A percentile compares a stretch with the other conserved stretches of the same genome.
Conservation (phyloP, 30 jellyfish, hydroid and myxozoan genomes). For the Mastigias papua region DNA sequence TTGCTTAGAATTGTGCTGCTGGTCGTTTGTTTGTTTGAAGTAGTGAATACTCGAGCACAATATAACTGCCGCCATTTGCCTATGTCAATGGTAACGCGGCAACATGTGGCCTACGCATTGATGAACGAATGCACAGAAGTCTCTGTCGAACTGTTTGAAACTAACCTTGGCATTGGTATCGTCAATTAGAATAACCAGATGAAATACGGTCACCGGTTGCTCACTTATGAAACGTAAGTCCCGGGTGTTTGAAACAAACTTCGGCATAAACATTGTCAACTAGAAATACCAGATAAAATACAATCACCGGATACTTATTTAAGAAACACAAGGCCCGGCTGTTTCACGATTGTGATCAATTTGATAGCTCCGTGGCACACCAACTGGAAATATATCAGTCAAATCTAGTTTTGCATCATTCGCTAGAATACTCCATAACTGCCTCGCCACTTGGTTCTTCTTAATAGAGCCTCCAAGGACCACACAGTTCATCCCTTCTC, state of each 20-base stretch:
- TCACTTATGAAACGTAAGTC: too few species aligned
- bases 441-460: slow-evolving; percentile 81
- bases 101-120: slow-evolving; percentile 17
- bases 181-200: too few species aligned
- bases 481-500: slow-evolving; percentile 85
- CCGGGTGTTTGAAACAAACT: neutral
- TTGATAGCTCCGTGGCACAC: slow-evolving; percentile 75
- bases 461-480: slow-evolving; percentile 87
- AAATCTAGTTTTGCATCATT: slow-evolving; percentile 79
- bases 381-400: slow-evolving; percentile 83
- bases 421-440: slow-evolving; percentile 79
- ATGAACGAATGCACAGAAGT: slow-evolving; percentile 31
- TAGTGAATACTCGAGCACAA: too few species aligned
- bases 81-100: neutral
- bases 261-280: slow-evolving; percentile 1
- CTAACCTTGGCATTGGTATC: too few species aligned
- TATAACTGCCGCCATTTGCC: slow-evolving; percentile 5
- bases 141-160: too few species aligned
- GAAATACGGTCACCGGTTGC: too few species aligned
- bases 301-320: slow-evolving; percentile 10
- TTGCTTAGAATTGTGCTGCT: too few species aligned
- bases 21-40: too few species aligned
- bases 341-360: slow-evolving; percentile 86
- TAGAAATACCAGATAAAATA: neutral
- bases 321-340: slow-evolving; percentile 79